Conservation (phyloP, 2,797 vertebrate species). For the Clarias laeviceps region DNA sequence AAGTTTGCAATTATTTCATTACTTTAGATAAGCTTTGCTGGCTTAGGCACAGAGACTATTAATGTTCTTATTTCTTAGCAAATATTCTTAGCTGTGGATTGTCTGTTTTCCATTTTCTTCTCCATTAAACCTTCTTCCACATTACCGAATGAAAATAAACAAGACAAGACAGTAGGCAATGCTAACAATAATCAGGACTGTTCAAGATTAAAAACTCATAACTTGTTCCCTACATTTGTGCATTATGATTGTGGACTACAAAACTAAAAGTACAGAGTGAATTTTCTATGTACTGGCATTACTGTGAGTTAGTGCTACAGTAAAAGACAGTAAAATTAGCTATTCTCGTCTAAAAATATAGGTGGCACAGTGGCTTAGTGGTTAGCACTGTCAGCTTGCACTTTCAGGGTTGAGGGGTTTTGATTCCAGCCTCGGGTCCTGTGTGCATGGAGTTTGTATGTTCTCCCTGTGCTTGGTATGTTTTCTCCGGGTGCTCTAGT, state of each 20-base stretch:
- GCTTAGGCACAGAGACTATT: slow-evolving; percentile 2
- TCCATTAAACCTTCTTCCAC: neutral
- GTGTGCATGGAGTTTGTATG: too few relatives aligned
- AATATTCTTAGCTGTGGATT: slow-evolving; percentile 25
- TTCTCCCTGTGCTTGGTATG: too few relatives aligned
- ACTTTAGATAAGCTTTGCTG: slow-evolving; percentile 35
- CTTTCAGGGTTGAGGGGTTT: too few relatives aligned
- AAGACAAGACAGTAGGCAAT: slow-evolving; percentile 2
- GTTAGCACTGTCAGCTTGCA: too few relatives aligned
- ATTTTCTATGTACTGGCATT: neutral
- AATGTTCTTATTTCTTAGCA: too few relatives aligned
- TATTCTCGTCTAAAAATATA: neutral
- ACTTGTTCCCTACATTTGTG: neutral
- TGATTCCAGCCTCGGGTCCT: too few relatives aligned
- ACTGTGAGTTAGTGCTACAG: neutral
- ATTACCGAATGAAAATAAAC: neutral
- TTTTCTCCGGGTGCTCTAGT: too few relatives aligned
- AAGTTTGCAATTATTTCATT: slow-evolving; percentile 38
- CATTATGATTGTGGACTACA: neutral
- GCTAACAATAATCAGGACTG: neutral
- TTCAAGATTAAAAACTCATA: neutral
- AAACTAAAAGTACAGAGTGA: neutral
- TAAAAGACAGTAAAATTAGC: neutral
- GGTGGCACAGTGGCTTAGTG: too few relatives aligned
- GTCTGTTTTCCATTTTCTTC: slow-evolving; percentile 21